Percentiles rank a stretch among this genome's conserved stretches.
phyloP scores from a whole-genome alignment of 2,888 invertebrate genomes.

The Netelia melanura region DNA sequence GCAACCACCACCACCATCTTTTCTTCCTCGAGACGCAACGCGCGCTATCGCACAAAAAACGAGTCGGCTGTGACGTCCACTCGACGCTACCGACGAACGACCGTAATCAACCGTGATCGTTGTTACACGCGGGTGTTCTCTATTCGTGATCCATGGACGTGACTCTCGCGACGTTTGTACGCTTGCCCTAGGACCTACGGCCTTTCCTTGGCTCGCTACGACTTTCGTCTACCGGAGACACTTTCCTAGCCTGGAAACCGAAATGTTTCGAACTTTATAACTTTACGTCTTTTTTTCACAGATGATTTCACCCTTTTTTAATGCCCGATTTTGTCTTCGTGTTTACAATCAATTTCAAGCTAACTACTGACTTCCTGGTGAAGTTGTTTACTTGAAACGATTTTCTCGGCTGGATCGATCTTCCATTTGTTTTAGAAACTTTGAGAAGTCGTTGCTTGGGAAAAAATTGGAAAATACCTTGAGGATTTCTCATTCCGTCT shows the following conservation, averaged over 20 bases:
- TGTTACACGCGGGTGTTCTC: slow-evolving; percentile 23
- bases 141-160: slow-evolving; percentile 34
- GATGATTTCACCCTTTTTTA: not conserved
- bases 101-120: slow-evolving; percentile 43
- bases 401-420: not conserved
- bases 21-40: slow-evolving; percentile 49
- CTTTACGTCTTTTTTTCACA: slow-evolving; percentile 9
- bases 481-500: slow-evolving; percentile 25
- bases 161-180: slow-evolving; percentile 65
- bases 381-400: not conserved
- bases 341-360: slow-evolving; percentile 9
- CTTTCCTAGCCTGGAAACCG: not conserved
- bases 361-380: slow-evolving; percentile 36
- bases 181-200: slow-evolving; percentile 75
- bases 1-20: slow-evolving; percentile 21
- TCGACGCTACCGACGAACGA: slow-evolving; percentile 58
- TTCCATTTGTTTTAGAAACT: not conserved
- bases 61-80: slow-evolving; percentile 50
- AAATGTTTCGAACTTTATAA: not conserved
- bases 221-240: not conserved
- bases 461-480: not conserved
- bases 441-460: not conserved
- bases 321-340: not conserved
- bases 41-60: slow-evolving; percentile 1
- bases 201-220: slow-evolving; percentile 20